Evolutionary conservation across 1,140 invertebrate genomes (phyloP), one percentile per base, ranked within the genome.

Genomic region (Diorhabda sublineata): DNA sequence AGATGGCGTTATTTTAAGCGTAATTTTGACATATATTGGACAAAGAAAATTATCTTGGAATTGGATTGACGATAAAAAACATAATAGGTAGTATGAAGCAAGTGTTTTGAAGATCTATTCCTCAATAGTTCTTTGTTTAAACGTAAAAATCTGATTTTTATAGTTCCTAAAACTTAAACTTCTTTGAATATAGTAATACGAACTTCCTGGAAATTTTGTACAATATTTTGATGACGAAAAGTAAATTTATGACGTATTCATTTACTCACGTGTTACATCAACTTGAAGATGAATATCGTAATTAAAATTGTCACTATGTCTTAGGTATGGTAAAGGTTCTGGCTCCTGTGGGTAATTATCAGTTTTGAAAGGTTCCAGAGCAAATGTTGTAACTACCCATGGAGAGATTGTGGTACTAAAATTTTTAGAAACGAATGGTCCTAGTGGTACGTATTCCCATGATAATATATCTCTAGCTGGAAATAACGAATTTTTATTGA

Each of bases 371-470:
- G 96, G 94, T 73, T 91, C 87, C 9, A 99, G 82, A 4, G 98
- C 97, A 68, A 98, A 95, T 81, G 98, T 92, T 0, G 96, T 93
- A 0, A 99, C 96, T 8, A 99, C 84, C 98, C 98, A 99, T 0
- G 98, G 97, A 2, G 97, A 98, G 66, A 99, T 98, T 3, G 90
- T 90, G 0, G 97, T 99, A 2, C 93, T 96, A 64, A 99, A 84
- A 85, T 95, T 99, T 83, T 99, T 99, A 0, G 93, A 89, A 0
- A 96, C 91, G 80, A 99, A 99, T 7, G 98, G 98, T 2, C 97
- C 98, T n/a, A 99, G 84, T 0, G 98, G 98, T 2, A 98, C 88
- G 79, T 99, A 99, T 81, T 99, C 98, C 97, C 97, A 99, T 78
- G 98, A 98, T 81, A 99, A 98, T 71, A 99, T 96, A 80, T 99